Conservation (phyloP, 2,113 vertebrate species). For the Australoheros scitulus region DNA sequence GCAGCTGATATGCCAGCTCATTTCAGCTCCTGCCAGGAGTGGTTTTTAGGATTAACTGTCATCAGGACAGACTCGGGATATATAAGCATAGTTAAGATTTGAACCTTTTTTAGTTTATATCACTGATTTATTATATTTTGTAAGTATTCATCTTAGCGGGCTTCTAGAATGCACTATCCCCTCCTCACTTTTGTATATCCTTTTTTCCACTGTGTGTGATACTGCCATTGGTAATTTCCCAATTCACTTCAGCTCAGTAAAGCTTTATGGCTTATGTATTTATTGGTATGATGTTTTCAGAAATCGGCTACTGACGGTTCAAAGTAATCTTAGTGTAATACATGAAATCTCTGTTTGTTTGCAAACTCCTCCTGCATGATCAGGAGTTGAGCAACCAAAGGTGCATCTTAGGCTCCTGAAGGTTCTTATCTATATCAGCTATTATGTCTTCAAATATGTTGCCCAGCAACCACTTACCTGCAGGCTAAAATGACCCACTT, state of each 20-base stretch:
- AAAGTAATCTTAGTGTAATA: background rate
- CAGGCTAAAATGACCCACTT: background rate
- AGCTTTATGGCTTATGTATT: background rate
- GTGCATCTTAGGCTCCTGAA: background rate
- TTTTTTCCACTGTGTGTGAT: background rate
- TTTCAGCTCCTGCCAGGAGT: slow-evolving; percentile 54
- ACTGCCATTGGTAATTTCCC: background rate
- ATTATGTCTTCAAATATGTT: background rate
- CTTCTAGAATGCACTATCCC: background rate
- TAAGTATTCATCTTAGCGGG: background rate
- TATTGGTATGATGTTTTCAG: background rate
- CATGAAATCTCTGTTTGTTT: background rate
- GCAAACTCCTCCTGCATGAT: background rate
- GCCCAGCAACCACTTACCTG: background rate
- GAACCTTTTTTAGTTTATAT: background rate
- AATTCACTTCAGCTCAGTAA: background rate
- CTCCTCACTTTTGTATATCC: background rate
- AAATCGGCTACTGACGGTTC: background rate
- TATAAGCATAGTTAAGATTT: background rate
- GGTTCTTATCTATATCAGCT: background rate
- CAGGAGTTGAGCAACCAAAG: background rate
- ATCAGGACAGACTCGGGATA: slow-evolving; percentile 53
- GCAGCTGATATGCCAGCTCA: slow-evolving; percentile 45
- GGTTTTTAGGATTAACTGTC: slow-evolving; percentile 64
- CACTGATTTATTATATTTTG: background rate